Evolutionary conservation across 2,113 vertebrate species (phyloP).

Genomic region (Peromyscus californicus): DNA sequence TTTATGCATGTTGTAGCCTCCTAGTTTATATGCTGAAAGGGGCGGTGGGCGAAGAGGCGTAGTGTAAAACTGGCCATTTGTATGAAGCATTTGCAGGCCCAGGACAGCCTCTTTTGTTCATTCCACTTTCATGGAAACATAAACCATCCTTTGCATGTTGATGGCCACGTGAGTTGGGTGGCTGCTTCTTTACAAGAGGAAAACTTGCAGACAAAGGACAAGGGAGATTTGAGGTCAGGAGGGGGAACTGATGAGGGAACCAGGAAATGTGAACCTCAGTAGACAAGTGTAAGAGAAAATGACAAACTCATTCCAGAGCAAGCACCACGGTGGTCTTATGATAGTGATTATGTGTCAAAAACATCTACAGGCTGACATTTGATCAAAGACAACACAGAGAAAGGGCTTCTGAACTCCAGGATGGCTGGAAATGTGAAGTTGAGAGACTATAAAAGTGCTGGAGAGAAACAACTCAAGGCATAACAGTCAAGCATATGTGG

Average conservation of each 20-base stretch:
- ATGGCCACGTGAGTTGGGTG: not conserved
- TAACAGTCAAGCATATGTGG: not conserved
- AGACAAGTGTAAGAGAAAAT: not conserved
- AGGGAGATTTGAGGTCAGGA: not conserved
- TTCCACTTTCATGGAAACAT: not conserved
- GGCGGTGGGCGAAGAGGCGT: not conserved
- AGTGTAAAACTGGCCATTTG: slow-evolving; percentile 19
- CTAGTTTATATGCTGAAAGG: not conserved
- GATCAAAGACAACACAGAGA: slow-evolving; percentile 28
- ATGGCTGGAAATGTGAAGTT: not conserved
- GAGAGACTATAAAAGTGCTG: not conserved
- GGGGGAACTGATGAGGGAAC: not conserved
- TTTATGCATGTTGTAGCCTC: not conserved
- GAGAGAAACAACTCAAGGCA: not conserved
- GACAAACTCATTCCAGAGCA: not conserved
- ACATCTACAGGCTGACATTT: not conserved
- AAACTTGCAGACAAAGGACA: not conserved
- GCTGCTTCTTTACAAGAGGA: not conserved
- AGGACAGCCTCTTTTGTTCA: not conserved
- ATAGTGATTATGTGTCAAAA: not conserved
- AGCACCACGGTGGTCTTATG: not conserved
- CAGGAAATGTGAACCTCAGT: not conserved
- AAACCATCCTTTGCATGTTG: slow-evolving; percentile 35
- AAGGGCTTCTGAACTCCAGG: not conserved
- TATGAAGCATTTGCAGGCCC: not conserved